Evolutionary conservation across 2,113 vertebrate species (phyloP).

Genomic region (Hemibagrus wyckioides): DNA sequence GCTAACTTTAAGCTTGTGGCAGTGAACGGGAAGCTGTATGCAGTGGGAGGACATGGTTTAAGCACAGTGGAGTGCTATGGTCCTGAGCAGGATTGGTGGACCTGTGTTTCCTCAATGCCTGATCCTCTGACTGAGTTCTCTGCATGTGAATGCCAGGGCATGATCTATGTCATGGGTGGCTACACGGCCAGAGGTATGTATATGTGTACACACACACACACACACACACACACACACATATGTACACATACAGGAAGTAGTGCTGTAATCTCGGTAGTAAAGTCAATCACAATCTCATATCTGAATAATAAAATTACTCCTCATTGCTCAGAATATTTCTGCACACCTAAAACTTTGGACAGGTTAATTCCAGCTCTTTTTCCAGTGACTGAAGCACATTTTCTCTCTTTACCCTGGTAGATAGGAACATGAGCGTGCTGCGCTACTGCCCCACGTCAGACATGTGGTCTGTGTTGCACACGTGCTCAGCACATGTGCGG

Average conservation of each 20-base stretch:
- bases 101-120: slow-evolving; percentile 87
- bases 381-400: not conserved
- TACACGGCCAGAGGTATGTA: slow-evolving; percentile 88
- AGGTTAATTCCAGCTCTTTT: too few relatives aligned
- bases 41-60: slow-evolving; percentile 89
- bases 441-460: slow-evolving; percentile 88
- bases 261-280: not conserved
- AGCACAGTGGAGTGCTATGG: slow-evolving; percentile 91
- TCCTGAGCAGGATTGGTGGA: slow-evolving; percentile 93
- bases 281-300: not conserved
- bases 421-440: slow-evolving; percentile 87
- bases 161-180: slow-evolving; percentile 93
- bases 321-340: not conserved
- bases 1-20: slow-evolving; percentile 95
- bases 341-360: not conserved
- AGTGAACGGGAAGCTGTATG: slow-evolving; percentile 87
- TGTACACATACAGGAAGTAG: not conserved
- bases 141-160: slow-evolving; percentile 90
- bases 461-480: slow-evolving; percentile 81
- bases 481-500: slow-evolving; percentile 84
- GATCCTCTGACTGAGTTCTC: slow-evolving; percentile 92
- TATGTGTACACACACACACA: not conserved
- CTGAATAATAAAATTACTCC: not conserved
- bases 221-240: not conserved
- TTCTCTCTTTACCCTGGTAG: slow-evolving; percentile 64